Conservation (phyloP, 2,888 invertebrate genomes). For the Taenaris catops region DNA sequence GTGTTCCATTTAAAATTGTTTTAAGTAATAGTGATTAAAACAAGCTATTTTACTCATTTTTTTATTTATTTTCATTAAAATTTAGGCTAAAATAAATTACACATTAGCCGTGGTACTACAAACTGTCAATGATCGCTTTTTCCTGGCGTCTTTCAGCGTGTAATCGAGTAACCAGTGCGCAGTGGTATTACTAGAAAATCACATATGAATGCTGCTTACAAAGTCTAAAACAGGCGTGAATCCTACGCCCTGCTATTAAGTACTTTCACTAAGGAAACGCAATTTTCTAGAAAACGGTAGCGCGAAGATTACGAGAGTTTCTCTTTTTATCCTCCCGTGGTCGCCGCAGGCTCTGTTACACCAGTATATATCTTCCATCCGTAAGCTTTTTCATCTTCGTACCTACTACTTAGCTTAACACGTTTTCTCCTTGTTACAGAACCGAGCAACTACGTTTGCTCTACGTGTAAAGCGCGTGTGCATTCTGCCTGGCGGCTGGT, state of each 20-base stretch:
- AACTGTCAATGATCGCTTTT: no score
- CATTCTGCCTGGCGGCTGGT: constrained; percentile 97
- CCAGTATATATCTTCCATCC: constrained; percentile 69
- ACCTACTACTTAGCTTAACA: constrained; percentile 30
- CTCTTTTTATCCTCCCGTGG: constrained; percentile 68
- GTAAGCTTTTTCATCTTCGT: constrained; percentile 42
- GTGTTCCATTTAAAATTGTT: no score
- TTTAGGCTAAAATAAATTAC: no score
- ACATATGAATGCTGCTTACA: constrained; percentile 5
- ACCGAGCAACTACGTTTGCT: constrained; percentile 96
- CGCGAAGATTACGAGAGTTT: constrained; percentile 63
- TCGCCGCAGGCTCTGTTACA: constrained; percentile 56
- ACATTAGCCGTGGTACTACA: no score
- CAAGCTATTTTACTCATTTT: no score
- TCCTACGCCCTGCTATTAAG: constrained; percentile 65
- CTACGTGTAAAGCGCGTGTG: constrained; percentile 94
- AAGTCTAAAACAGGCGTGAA: constrained; percentile 45
- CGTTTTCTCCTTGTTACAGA: constrained; percentile 81
- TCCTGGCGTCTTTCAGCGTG: no score
- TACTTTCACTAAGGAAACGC: constrained; percentile 75
- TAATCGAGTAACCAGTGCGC: no score
- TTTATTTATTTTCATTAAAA: no score
- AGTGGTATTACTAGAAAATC: constrained; percentile 4
- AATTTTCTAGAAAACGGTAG: constrained; percentile 79
- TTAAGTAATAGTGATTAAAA: no score